Base-by-base conservation (phyloP, 2,113 vertebrate species). In the Tyto alba region DNA sequence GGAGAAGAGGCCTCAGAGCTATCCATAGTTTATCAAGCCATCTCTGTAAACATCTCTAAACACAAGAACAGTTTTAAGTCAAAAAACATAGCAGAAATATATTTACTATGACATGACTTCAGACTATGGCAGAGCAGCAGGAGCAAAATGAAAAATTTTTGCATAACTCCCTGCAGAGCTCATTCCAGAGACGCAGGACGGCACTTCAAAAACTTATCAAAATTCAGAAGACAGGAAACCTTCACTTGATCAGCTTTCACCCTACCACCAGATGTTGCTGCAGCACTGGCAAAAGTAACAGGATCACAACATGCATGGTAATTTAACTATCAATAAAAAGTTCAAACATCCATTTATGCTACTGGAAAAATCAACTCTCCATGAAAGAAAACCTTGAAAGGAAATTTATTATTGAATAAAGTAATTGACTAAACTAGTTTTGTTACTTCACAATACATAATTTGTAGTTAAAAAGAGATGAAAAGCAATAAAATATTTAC, bases 401-500 rank as follows among this genome's bases (percentile, higher is more conserved):
- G 20, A 71, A 95, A 94, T 88, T 83, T 86, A 82, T 87, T 94
- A 93, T 36, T 68, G 71, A 96, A 85, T 5, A 88, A 72, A 84
- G 11, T 90, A 81, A 72, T 80, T 85, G 78, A 68, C 66, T 88
- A 78, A 85, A 85, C 11, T 69, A 68, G 19, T 72, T 96, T 75
- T 62, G 8, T 77, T 76, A 68, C 84, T 93, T 74, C 57, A 85
- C 29, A 77, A 64, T 68, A 82, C 36, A 87, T 66, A 29, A 91
- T 71, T 93, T 76, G 19, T 83, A 75, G 71, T 89, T 94, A 59
- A 85, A 92, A 83, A 92, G 23, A 82, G 17, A 48, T 72, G 19
- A 95, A 92, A 93, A 95, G 47, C n/a, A 87, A 77, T 87, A 87
- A 82, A 91, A 90, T 93, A 90, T 83, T 94, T 97, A 89, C 60